phyloP scores from a whole-genome alignment of 2,113 vertebrate genomes.

The Osmerus eperlanus region DNA sequence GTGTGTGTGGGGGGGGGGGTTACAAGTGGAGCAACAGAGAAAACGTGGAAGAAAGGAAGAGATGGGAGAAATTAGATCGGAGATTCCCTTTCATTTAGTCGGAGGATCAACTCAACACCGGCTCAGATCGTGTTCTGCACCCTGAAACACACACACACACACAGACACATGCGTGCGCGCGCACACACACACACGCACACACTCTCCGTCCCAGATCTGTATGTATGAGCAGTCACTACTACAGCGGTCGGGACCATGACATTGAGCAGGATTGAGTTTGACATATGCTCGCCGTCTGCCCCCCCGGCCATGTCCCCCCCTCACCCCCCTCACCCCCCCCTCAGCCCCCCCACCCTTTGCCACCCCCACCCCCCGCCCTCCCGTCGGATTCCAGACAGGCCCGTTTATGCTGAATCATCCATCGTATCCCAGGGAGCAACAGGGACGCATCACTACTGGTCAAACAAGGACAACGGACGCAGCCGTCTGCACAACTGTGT shows the following conservation, averaged over 20 bases:
- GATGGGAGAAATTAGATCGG: too few relatives aligned
- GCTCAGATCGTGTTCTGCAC: background rate
- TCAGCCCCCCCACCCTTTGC: too few relatives aligned
- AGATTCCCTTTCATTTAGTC: too few relatives aligned
- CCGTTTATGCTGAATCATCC: conserved; percentile 10
- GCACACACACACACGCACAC: background rate
- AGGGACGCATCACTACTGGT: background rate
- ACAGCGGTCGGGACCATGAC: background rate
- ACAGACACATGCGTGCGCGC: background rate
- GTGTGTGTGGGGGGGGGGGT: too few relatives aligned
- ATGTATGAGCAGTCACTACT: background rate
- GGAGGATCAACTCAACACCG: too few relatives aligned
- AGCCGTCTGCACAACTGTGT: background rate
- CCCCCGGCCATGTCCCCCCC: conserved; percentile 9
- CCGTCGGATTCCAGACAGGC: background rate
- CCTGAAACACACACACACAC: background rate
- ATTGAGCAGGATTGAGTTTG: conserved; percentile 23
- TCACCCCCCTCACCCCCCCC: too few relatives aligned
- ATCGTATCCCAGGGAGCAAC: background rate
- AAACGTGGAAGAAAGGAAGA: too few relatives aligned
- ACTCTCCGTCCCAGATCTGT: background rate
- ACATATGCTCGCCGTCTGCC: conserved; percentile 13
- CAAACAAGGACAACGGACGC: background rate
- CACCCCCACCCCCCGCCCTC: background rate
- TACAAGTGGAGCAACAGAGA: too few relatives aligned